Percentiles rank a stretch among this genome's conserved stretches.
Evolutionary conservation across 2,888 invertebrate genomes (phyloP).

Genomic region (Calameuta idolon): DNA sequence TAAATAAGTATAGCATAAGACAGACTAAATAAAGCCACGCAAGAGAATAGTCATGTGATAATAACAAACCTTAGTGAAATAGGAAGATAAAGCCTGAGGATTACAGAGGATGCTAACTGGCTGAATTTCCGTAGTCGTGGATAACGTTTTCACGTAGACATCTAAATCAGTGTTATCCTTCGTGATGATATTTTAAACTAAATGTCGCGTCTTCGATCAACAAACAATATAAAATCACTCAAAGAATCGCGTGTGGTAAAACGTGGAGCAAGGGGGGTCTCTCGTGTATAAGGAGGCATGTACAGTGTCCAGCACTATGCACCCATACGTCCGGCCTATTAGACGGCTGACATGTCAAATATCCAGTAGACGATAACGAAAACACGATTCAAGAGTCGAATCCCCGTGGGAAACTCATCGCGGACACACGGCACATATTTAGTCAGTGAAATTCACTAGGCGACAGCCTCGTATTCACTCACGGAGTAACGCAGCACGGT

Average conservation of each 20-base stretch:
- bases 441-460: slow-evolving; percentile 8
- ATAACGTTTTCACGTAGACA: neutral
- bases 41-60: neutral
- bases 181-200: neutral
- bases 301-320: slow-evolving; percentile 2
- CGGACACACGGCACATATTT: neutral
- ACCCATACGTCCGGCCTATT: slow-evolving; percentile 4
- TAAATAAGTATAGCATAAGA: neutral
- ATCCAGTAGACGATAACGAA: neutral
- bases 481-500: neutral
- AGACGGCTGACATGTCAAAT: neutral
- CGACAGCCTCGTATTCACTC: neutral
- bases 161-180: neutral
- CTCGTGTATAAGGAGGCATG: neutral
- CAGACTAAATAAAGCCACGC: neutral
- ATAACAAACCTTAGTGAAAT: neutral
- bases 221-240: neutral
- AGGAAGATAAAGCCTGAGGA: neutral
- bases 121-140: neutral
- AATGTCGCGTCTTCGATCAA: neutral
- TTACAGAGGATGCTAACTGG: neutral
- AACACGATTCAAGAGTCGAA: neutral
- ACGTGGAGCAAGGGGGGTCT: neutral
- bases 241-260: neutral
- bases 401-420: neutral